Percentiles rank a stretch among this genome's conserved stretches.
These are phyloP conservation scores for Uropsilus gracilis DNA, from an alignment of 2,113 vertebrate genomes.

Conservation along the genomic window DNA sequence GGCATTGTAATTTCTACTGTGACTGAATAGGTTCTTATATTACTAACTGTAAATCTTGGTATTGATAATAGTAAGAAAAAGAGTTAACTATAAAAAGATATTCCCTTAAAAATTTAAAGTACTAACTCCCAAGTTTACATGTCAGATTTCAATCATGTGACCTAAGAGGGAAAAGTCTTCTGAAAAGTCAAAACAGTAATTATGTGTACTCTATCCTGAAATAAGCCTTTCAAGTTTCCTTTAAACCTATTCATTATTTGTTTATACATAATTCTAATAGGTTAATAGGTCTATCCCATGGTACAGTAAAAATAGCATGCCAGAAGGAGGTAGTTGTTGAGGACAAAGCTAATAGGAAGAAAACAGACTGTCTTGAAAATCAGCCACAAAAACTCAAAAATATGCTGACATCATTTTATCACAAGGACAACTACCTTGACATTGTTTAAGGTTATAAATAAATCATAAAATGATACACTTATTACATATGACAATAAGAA, in stretches of 20 bases:
- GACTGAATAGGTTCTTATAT: neutral
- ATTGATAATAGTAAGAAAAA: neutral
- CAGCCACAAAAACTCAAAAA: conserved; percentile 7
- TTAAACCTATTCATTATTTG: neutral
- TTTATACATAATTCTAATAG: neutral
- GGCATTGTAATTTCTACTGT: accelerated
- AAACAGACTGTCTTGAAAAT: neutral
- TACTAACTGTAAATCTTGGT: neutral
- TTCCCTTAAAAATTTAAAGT: neutral
- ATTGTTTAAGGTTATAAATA: neutral
- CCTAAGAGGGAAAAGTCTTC: neutral
- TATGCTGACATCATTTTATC: neutral
- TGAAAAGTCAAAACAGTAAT: conserved; percentile 2
- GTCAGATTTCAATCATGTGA: conserved; percentile 1
- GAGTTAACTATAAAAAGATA: neutral
- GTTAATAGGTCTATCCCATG: neutral
- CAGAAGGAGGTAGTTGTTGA: neutral
- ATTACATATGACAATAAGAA: neutral
- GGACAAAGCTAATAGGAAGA: neutral
- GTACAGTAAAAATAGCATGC: neutral
- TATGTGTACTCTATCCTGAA: conserved; percentile 22
- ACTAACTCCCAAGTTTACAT: conserved; percentile 29
- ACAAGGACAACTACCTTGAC: neutral
- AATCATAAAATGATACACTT: conserved; percentile 54
- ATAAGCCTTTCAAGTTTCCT: neutral